Percentiles rank a stretch among this genome's conserved stretches.
phyloP scores from a whole-genome alignment of 2,888 invertebrate species.

The Lobophora halterata region DNA sequence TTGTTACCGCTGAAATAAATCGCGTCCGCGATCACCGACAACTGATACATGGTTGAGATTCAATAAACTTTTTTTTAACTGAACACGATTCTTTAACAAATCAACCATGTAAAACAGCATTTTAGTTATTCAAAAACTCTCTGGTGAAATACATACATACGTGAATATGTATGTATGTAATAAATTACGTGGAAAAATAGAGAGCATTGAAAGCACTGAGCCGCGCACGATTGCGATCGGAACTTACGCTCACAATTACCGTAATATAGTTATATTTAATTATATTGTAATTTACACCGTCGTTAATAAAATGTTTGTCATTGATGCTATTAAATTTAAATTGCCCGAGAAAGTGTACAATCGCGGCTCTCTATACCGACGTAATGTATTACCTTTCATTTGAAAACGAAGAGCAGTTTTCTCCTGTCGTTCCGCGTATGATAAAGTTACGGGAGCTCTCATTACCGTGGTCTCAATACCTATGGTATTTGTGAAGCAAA shows the following conservation, averaged over 20 bases:
- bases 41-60: slow-evolving; percentile 34
- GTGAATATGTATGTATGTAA: too few species aligned
- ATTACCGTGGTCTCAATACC: slow-evolving; percentile 56
- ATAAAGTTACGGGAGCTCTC: slow-evolving; percentile 66
- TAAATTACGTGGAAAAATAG: too few species aligned
- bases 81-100: slow-evolving; percentile 38
- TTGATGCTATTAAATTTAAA: slow-evolving; percentile 51
- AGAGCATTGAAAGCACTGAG: too few species aligned
- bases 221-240: not conserved
- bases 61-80: slow-evolving; percentile 41
- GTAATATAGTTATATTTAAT: slow-evolving; percentile 1
- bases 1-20: slow-evolving; percentile 25
- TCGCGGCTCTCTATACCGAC: slow-evolving; percentile 45
- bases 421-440: slow-evolving; percentile 63
- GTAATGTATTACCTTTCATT: slow-evolving; percentile 68
- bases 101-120: slow-evolving; percentile 47
- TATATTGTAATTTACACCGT: slow-evolving; percentile 4
- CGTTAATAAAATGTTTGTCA: slow-evolving; percentile 34
- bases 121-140: slow-evolving; percentile 49
- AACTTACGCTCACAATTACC: not conserved
- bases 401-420: slow-evolving; percentile 63
- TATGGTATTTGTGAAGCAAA: slow-evolving; percentile 48
- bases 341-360: slow-evolving; percentile 58
- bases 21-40: slow-evolving; percentile 20
- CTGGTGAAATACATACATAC: too few species aligned